These are phyloP conservation scores for Eulemur coronatus DNA, from an alignment of 2,797 vertebrate species.

Conservation along the genomic window DNA sequence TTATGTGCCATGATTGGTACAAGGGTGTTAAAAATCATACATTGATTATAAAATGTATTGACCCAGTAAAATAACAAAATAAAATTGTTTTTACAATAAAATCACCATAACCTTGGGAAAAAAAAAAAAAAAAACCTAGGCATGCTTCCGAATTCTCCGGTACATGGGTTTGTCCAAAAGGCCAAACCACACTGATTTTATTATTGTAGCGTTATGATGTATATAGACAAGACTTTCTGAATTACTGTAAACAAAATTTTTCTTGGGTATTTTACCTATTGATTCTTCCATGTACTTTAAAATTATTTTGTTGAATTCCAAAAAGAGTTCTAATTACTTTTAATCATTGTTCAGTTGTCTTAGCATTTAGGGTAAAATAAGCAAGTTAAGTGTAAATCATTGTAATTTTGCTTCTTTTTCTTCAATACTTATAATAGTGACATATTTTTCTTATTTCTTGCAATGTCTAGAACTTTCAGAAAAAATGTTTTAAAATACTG, in stretches of 20 bases:
- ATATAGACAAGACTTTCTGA: background rate
- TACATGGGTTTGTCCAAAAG: background rate
- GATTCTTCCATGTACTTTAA: background rate
- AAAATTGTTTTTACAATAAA: too few relatives aligned
- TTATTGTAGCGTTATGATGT: background rate
- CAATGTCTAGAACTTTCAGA: background rate
- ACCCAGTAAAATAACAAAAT: too few relatives aligned
- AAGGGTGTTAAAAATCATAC: too few relatives aligned
- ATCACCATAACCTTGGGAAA: too few relatives aligned
- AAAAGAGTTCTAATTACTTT: background rate
- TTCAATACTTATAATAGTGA: background rate
- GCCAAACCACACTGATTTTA: background rate
- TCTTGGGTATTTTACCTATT: background rate
- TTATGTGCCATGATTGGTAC: background rate
- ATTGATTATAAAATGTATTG: too few relatives aligned
- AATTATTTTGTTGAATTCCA: background rate
- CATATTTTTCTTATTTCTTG: background rate
- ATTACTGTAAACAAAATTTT: background rate
- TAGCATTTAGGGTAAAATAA: background rate
- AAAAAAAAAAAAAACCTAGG: too few relatives aligned
- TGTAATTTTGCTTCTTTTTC: background rate
- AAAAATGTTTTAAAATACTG: background rate
- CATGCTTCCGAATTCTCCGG: background rate
- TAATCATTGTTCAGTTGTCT: background rate
- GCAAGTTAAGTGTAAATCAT: background rate